Percentiles rank a stretch among this genome's conserved stretches.
These are phyloP conservation scores for Thunnus thynnus DNA, from an alignment of 2,113 vertebrate genomes.

Conservation along the genomic window DNA sequence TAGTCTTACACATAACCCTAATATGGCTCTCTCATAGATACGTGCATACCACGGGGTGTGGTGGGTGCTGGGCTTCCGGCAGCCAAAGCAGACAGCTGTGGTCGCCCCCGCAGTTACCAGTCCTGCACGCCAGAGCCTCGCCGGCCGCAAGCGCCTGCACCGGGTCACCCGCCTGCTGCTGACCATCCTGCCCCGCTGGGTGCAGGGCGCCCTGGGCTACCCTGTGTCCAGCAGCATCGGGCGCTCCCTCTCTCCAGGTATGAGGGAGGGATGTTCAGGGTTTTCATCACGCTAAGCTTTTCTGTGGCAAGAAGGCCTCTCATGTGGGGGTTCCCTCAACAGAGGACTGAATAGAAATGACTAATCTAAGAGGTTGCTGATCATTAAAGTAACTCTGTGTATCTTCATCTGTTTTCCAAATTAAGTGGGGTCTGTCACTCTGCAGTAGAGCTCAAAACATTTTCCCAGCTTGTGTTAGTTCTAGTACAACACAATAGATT, in stretches of 20 bases:
- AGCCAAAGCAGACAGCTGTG: background rate
- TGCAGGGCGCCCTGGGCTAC: constrained; percentile 81
- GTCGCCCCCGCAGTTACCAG: constrained; percentile 3
- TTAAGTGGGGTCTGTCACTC: background rate
- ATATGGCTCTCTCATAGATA: constrained; percentile 46
- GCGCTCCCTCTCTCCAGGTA: constrained; percentile 81
- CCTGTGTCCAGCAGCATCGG: constrained; percentile 78
- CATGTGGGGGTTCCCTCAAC: too few species aligned
- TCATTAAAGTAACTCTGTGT: too few species aligned
- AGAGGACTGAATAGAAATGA: too few species aligned
- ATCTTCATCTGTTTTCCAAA: too few species aligned
- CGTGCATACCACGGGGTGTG: constrained; percentile 72
- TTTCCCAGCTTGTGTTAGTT: too few species aligned
- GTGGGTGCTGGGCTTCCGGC: constrained; percentile 78
- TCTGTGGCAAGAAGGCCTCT: background rate
- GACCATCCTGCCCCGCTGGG: constrained; percentile 74
- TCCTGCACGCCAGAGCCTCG: constrained; percentile 53
- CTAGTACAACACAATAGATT: too few species aligned
- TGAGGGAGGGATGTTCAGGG: rapidly evolving
- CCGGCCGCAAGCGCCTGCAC: constrained; percentile 78
- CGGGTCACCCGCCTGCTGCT: constrained; percentile 76
- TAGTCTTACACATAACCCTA: rapidly evolving
- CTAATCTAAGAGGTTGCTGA: too few species aligned
- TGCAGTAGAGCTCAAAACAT: background rate
- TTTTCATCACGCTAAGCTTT: background rate